Conservation (phyloP, 2,113 vertebrate genomes). For the Corythoichthys haematopterus region DNA sequence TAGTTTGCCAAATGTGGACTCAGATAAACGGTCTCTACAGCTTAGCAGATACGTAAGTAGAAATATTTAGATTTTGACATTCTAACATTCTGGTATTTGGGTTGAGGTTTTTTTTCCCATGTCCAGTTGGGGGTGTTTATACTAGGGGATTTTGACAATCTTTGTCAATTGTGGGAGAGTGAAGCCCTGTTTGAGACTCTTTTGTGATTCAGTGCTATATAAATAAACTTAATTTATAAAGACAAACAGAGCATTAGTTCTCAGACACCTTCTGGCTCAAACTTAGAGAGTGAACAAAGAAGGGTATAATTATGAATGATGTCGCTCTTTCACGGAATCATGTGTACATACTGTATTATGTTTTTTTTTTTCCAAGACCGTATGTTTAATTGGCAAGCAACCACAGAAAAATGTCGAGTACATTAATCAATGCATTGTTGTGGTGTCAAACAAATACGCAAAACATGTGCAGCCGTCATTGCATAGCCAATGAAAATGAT, state of each 20-base stretch:
- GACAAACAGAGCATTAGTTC: not conserved
- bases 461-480: not conserved
- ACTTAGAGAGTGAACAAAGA: not conserved
- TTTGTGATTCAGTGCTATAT: not conserved
- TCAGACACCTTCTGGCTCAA: not conserved
- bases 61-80: no score
- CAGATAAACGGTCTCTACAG: no score
- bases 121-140: no score
- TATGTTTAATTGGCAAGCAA: slow-evolving; percentile 1
- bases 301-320: not conserved
- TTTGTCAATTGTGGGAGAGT: no score
- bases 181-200: no score
- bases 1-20: no score
- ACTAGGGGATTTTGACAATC: no score
- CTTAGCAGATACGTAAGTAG: no score
- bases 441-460: not conserved
- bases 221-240: not conserved
- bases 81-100: no score
- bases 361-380: not conserved
- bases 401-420: not conserved
- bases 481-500: not conserved
- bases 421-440: not conserved
- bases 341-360: not conserved
- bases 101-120: no score
- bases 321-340: not conserved